phyloP scores from a whole-genome alignment of 2,797 vertebrate species.

The Aselliscus stoliczkanus region DNA sequence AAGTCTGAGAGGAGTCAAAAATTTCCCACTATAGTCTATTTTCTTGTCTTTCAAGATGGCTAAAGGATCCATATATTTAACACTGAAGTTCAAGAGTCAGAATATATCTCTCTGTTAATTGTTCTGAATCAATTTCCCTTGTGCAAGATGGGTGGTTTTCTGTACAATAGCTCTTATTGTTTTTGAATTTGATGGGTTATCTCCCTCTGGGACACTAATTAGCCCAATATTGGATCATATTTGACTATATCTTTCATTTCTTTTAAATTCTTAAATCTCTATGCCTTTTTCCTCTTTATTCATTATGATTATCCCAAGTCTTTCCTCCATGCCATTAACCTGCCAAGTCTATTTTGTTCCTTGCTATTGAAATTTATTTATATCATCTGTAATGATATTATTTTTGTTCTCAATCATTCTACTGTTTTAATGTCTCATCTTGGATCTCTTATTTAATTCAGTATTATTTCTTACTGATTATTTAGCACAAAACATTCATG shows the following conservation, averaged over 20 bases:
- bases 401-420: background rate
- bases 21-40: background rate
- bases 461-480: background rate
- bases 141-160: background rate
- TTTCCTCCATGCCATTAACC: background rate
- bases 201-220: background rate
- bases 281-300: background rate
- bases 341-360: background rate
- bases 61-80: background rate
- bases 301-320: background rate
- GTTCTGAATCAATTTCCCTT: background rate
- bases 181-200: background rate
- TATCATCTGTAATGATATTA: background rate
- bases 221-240: background rate
- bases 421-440: background rate
- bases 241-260: background rate
- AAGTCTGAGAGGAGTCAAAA: background rate
- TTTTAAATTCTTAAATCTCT: slow-evolving; percentile 1
- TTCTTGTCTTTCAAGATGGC: background rate
- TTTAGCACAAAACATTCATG: background rate
- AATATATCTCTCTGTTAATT: background rate
- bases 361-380: background rate
- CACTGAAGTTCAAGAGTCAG: background rate
- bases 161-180: background rate
- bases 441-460: background rate